These are phyloP conservation scores for Lytechinus pictus DNA, from an alignment of 35 echinoderm and acorn worm species.

Conservation along the genomic window DNA sequence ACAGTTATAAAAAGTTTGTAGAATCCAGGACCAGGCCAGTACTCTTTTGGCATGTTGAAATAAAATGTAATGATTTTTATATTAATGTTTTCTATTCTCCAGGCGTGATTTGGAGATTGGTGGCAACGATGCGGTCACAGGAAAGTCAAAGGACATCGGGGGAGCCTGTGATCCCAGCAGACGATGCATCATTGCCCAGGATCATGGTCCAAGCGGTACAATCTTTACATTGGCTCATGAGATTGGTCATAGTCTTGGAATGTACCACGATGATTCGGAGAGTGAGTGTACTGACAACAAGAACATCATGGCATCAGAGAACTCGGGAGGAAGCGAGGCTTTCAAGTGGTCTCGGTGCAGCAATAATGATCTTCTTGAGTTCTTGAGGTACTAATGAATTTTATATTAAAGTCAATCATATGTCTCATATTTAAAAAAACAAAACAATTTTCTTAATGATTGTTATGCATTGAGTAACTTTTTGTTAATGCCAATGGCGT, in stretches of 20 bases:
- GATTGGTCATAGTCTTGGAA: slow-evolving; percentile 85
- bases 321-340: slow-evolving; percentile 61
- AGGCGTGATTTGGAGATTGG: slow-evolving; percentile 71
- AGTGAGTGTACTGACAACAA: slow-evolving; percentile 67
- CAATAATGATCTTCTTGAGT: slow-evolving; percentile 63
- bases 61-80: too few species aligned
- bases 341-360: slow-evolving; percentile 87
- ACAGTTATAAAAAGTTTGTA: too few species aligned
- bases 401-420: not conserved
- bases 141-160: slow-evolving; percentile 72
- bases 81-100: not conserved
- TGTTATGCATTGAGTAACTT: too few species aligned
- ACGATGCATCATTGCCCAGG: slow-evolving; percentile 75
- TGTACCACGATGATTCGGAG: slow-evolving; percentile 83
- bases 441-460: too few species aligned
- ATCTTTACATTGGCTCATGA: slow-evolving; percentile 85
- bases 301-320: slow-evolving; percentile 78
- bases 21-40: too few species aligned
- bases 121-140: slow-evolving; percentile 68
- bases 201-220: slow-evolving; percentile 73
- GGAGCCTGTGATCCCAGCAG: slow-evolving; percentile 74
- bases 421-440: too few species aligned
- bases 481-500: too few species aligned
- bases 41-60: too few species aligned
- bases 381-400: slow-evolving; percentile 63